Base-by-base conservation (phyloP, 1,140 invertebrate genomes). In the Thalassaphorura encarpata region DNA sequence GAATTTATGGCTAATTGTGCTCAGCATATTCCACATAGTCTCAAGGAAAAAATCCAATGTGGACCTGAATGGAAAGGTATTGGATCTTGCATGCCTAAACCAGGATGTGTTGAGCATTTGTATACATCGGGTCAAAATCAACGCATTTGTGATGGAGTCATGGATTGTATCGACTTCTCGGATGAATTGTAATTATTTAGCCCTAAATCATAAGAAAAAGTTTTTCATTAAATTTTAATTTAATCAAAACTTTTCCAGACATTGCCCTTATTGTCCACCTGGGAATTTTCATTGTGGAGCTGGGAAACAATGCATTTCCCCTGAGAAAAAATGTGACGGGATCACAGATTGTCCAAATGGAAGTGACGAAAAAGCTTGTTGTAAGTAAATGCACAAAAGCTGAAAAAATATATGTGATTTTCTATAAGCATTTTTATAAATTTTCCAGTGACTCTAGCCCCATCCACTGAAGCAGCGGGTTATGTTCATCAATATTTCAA, bases 1-100 rank as follows among this genome's bases (percentile, higher is more conserved):
- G 83, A 88, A 45, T 91, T 92, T 67, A 83, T 85, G 78, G 71
- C 77, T 0, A 84, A 87, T 3, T 94, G 89, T 69, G 86, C 84
- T 0, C 77, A 77, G 55, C 76, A 86, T 6, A 66, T 93, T 13
- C 79, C 84, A 0, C 76, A 80, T 3, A 77, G 80, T 31, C 78
- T 91, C 23, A 79, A 80, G 18, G 76, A 80, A 29, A 73, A 79
- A 29, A 78, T 92, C 39, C 83, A 89, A 66, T 93, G 89, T 68
- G 79, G 80, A 27, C 0, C 84, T 86, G 63, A 85, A 55, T 68
- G 83, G 64, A 81, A 78, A 42, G 83, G 83, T 47, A 74, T 78
- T 4, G 80, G 80, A 18, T 80, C 80, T 1, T 91, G 87, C 66
- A 75, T 78, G 40, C 75, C 83, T 4, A 87, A 87, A 73, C 84